These are phyloP conservation scores for Nixonia krombeini DNA, from an alignment of 1,140 invertebrate genomes.

Conservation along the genomic window DNA sequence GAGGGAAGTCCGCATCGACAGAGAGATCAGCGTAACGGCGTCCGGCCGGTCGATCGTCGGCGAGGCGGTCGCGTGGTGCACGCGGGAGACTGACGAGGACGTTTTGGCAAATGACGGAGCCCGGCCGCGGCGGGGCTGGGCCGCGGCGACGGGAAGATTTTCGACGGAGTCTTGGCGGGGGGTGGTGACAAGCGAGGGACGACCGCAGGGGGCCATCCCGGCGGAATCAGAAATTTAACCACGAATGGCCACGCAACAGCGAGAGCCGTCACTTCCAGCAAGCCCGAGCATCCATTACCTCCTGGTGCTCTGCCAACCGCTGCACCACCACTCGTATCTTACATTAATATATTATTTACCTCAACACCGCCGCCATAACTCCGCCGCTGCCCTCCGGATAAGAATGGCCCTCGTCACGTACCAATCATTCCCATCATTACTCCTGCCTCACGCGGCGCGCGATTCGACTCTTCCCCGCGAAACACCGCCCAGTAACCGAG, in stretches of 20 bases:
- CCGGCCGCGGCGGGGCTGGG: neutral
- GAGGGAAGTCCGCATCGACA: constrained; percentile 18
- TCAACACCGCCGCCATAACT: constrained; percentile 58
- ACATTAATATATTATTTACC: constrained; percentile 72
- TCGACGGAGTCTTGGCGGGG: constrained; percentile 69
- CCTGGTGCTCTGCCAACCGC: constrained; percentile 67
- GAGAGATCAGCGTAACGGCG: constrained; percentile 27
- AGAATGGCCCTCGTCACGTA: constrained; percentile 67
- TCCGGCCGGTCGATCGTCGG: constrained; percentile 25
- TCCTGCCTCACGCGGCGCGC: constrained; percentile 44
- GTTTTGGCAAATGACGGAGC: constrained; percentile 1
- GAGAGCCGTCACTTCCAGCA: constrained; percentile 68
- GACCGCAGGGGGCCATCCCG: constrained; percentile 63
- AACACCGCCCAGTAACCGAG: too few species aligned
- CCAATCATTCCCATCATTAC: constrained; percentile 70
- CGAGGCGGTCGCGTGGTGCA: constrained; percentile 17
- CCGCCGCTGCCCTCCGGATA: constrained; percentile 50
- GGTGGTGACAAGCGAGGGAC: constrained; percentile 63
- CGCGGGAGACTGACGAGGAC: constrained; percentile 5
- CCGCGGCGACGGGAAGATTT: constrained; percentile 8
- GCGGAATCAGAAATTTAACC: constrained; percentile 68
- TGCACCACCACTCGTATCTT: constrained; percentile 63
- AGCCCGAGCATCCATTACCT: constrained; percentile 69
- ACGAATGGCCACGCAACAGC: constrained; percentile 69
- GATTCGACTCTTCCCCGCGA: too few species aligned